phyloP scores from a whole-genome alignment of 2,113 vertebrate species.

The Zosterops japonicus region DNA sequence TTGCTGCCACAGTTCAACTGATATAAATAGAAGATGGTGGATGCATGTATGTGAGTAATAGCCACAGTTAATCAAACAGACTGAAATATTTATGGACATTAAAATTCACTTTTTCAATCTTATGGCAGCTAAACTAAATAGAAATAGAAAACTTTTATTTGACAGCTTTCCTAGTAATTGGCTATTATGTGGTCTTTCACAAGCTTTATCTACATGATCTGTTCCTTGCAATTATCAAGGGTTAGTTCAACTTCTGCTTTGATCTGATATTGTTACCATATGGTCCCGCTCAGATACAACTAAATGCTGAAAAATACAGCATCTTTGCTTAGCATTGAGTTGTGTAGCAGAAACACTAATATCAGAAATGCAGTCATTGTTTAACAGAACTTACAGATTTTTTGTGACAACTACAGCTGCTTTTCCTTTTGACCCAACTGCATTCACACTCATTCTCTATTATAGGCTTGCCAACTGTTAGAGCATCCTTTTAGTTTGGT shows the following conservation, averaged over 20 bases:
- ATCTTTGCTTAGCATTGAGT: background rate
- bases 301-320: background rate
- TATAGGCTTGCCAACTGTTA: background rate
- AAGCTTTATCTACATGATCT: background rate
- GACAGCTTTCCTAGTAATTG: background rate
- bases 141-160: background rate
- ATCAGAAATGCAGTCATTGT: background rate
- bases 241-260: background rate
- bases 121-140: background rate
- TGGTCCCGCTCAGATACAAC: background rate
- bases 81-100: slow-evolving; percentile 1
- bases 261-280: background rate
- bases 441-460: background rate
- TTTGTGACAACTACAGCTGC: background rate
- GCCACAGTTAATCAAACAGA: background rate
- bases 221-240: background rate
- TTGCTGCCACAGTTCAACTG: background rate
- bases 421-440: background rate
- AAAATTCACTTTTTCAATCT: background rate
- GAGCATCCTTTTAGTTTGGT: background rate
- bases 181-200: background rate
- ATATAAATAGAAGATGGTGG: background rate
- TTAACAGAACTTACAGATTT: background rate
- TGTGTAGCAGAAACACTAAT: background rate
- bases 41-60: background rate